phyloP scores from a whole-genome alignment of 23 tunicate species.

The Trididemnum clinides region DNA sequence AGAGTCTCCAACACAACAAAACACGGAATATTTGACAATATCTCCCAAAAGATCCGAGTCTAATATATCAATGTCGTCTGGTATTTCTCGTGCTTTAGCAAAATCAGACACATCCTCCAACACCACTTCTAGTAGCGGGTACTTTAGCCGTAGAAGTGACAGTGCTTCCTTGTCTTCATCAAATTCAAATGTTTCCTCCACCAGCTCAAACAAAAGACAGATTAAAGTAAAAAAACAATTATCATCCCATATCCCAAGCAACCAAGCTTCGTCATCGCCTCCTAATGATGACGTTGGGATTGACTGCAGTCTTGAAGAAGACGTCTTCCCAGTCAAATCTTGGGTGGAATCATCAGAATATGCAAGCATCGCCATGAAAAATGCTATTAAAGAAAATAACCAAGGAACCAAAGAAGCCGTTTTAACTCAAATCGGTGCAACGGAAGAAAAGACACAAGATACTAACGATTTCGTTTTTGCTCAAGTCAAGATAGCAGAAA shows the following conservation, averaged over 20 bases:
- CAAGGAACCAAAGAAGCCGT: too few species aligned
- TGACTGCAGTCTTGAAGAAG: constrained; percentile 9
- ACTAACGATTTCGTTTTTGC: too few species aligned
- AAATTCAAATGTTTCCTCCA: constrained; percentile 70
- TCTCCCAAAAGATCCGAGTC: too few species aligned
- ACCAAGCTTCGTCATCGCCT: background rate
- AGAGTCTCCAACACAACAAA: background rate
- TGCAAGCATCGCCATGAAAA: background rate
- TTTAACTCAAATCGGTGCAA: too few species aligned
- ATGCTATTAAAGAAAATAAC: too few species aligned
- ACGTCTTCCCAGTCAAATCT: constrained; percentile 45
- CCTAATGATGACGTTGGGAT: background rate
- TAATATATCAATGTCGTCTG: too few species aligned
- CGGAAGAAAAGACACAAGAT: too few species aligned
- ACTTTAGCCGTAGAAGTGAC: constrained; percentile 78
- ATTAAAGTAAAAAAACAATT: too few species aligned
- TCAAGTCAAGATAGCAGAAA: too few species aligned
- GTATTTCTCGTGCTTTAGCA: background rate
- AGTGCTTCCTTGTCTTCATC: constrained; percentile 62
- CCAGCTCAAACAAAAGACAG: constrained; percentile 2
- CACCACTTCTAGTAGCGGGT: constrained; percentile 62
- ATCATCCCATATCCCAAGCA: background rate
- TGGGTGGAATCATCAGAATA: constrained; percentile 58
- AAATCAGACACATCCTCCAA: background rate
- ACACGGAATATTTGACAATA: background rate